Evolutionary conservation across 2,113 vertebrate genomes (phyloP).

Genomic region (Petaurus breviceps): DNA sequence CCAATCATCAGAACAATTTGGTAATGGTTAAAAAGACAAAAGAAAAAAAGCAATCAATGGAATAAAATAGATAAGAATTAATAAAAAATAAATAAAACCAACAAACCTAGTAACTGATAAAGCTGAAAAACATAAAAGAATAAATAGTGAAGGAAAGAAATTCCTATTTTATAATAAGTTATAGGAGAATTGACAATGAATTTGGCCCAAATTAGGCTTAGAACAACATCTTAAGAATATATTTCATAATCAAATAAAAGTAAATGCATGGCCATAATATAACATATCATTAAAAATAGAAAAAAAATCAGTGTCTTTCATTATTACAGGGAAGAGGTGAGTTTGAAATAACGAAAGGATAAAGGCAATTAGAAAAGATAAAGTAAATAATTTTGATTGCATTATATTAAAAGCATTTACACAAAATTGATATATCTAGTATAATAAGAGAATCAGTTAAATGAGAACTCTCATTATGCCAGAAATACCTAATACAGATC

Average conservation of each 20-base stretch:
- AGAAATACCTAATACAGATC: not conserved
- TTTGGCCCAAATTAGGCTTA: not conserved
- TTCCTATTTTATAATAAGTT: not conserved
- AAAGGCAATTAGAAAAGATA: not conserved
- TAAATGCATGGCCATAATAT: not conserved
- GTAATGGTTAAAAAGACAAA: not conserved
- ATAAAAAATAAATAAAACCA: not conserved
- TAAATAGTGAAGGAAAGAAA: not conserved
- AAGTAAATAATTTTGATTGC: not conserved
- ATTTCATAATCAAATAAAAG: not conserved
- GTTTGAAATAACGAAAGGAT: not conserved
- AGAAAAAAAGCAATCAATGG: not conserved
- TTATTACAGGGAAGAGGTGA: not conserved
- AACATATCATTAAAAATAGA: not conserved
- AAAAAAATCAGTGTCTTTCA: not conserved
- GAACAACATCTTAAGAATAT: not conserved
- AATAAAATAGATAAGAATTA: not conserved
- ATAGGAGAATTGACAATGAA: not conserved
- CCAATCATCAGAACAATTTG: not conserved
- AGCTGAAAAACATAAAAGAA: too few relatives aligned
- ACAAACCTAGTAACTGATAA: not conserved
- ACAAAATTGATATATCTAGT: not conserved
- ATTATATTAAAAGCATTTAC: not conserved
- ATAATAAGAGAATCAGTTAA: not conserved
- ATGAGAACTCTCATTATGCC: not conserved